Conservation (phyloP, 2,113 vertebrate genomes). For the Centrocercus urophasianus region DNA sequence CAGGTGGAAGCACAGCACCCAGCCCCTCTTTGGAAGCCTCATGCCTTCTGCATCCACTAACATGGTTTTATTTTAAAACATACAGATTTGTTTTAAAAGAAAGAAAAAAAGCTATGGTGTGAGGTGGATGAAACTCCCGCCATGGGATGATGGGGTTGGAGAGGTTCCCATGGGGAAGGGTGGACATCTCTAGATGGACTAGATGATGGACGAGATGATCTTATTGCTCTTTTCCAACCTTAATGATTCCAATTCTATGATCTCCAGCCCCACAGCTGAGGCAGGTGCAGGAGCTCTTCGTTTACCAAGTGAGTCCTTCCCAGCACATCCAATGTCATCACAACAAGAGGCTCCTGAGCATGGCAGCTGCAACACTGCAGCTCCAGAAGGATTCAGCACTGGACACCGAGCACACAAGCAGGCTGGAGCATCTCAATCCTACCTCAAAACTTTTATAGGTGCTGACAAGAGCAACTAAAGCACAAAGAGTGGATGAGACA, state of each 20-base stretch:
- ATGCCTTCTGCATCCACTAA: accelerated
- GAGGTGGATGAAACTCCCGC: accelerated
- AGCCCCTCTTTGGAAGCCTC: not conserved
- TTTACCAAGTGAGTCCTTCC: not conserved
- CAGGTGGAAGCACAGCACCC: not conserved
- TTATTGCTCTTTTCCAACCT: too few relatives aligned
- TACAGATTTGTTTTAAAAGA: not conserved
- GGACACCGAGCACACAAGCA: accelerated
- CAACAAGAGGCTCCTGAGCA: not conserved
- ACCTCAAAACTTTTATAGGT: not conserved
- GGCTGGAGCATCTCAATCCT: not conserved
- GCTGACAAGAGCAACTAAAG: not conserved
- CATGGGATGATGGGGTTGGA: not conserved
- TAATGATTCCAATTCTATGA: too few relatives aligned
- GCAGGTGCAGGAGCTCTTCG: not conserved
- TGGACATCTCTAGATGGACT: not conserved
- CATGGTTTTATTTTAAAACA: not conserved
- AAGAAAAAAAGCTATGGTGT: not conserved
- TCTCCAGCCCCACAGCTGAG: not conserved
- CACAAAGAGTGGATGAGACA: not conserved
- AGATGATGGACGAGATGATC: too few relatives aligned
- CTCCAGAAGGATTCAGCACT: not conserved
- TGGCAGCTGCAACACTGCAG: not conserved
- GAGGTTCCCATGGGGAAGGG: accelerated
- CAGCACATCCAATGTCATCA: not conserved